Evolutionary conservation across 2,888 invertebrate species (phyloP).

Genomic region (Hirtodrosophila trivittata): DNA sequence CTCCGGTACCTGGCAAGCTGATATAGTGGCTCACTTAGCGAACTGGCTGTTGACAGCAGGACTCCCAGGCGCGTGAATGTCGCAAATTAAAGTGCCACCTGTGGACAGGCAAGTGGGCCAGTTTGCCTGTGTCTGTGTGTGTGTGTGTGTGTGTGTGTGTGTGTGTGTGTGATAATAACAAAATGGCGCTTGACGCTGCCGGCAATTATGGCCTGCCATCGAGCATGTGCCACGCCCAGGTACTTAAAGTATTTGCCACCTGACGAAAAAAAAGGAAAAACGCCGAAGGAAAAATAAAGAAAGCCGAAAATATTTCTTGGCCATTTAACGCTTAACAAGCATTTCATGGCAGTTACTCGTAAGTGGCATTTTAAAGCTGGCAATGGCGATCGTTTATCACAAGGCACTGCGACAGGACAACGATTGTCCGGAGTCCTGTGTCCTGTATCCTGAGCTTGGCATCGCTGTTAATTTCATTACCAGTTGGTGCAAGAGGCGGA

Average conservation of each 20-base stretch:
- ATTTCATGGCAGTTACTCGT: constrained; percentile 68
- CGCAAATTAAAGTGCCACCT: constrained; percentile 74
- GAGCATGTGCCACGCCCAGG: constrained; percentile 37
- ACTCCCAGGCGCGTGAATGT: constrained; percentile 55
- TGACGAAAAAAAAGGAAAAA: background rate
- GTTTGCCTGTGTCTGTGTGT: background rate
- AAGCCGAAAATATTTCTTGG: constrained; percentile 55
- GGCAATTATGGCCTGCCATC: constrained; percentile 58
- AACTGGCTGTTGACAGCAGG: constrained; percentile 54
- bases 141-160: constrained; percentile 4
- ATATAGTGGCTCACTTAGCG: constrained; percentile 76
- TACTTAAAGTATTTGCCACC: constrained; percentile 22
- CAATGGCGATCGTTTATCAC: constrained; percentile 71
- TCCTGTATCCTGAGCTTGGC: constrained; percentile 5
- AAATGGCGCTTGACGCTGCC: constrained; percentile 47
- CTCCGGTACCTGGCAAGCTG: constrained; percentile 30
- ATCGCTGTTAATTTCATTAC: constrained; percentile 39
- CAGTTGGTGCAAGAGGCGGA: constrained; percentile 9
- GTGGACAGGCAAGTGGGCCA: constrained; percentile 46
- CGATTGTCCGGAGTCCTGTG: constrained; percentile 7
- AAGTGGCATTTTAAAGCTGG: constrained; percentile 76
- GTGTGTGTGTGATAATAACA: constrained; percentile 51
- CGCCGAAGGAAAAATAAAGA: background rate
- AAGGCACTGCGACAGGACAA: constrained; percentile 14
- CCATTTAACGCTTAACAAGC: constrained; percentile 70